phyloP scores from a whole-genome alignment of 2,113 vertebrate genomes.

The Cranoglanis bouderius region DNA sequence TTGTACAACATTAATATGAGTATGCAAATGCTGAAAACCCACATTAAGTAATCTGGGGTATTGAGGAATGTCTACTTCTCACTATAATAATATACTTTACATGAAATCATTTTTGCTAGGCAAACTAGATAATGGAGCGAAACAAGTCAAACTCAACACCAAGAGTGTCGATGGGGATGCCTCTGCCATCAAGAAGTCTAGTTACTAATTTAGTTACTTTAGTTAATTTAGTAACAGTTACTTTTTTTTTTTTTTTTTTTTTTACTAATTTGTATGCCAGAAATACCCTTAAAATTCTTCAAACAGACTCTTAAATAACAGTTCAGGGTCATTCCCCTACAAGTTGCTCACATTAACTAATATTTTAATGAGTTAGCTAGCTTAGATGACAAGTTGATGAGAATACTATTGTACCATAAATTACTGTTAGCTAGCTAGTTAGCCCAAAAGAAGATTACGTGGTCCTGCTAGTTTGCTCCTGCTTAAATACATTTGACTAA shows the following conservation, averaged over 20 bases:
- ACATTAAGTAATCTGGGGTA: neutral
- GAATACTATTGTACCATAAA: too few relatives aligned
- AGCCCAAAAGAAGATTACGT: too few relatives aligned
- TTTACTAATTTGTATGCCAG: neutral
- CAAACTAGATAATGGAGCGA: neutral
- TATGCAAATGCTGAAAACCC: neutral
- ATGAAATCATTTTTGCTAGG: neutral
- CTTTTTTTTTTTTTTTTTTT: too few relatives aligned
- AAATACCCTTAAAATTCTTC: neutral
- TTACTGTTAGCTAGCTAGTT: too few relatives aligned
- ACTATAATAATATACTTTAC: neutral
- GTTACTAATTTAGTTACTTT: neutral
- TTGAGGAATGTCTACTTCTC: neutral
- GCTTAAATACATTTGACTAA: neutral
- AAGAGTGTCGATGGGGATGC: neutral
- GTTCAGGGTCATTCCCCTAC: neutral
- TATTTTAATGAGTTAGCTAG: neutral
- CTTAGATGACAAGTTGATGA: neutral
- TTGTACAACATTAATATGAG: neutral
- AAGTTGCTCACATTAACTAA: neutral
- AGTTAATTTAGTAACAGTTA: too few relatives aligned
- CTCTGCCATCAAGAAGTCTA: neutral
- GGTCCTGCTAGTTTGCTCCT: too few relatives aligned
- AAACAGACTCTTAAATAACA: neutral
- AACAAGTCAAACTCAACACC: neutral